Evolutionary conservation across 2,113 vertebrate species (phyloP), one percentile per base, ranked within the genome.

Genomic region (Mastomys natalensis): DNA sequence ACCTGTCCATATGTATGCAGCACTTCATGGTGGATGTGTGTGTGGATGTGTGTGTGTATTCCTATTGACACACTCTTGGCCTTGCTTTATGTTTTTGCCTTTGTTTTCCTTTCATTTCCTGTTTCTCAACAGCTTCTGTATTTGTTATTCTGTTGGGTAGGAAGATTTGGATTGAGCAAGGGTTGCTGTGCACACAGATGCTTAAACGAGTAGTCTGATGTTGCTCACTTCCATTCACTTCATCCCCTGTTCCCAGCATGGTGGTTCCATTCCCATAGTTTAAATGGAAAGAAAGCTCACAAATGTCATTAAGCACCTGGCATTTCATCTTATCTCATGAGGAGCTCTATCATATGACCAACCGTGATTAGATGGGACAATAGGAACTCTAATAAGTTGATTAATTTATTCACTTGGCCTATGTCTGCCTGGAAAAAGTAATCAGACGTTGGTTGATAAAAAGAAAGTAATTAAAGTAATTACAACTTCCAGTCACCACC

Each of bases 71-170:
- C 7, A 62, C 64, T 74, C 64, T 17, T 87, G 9, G 22, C 37
- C 84, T 40, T 45, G 51, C 37, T 93, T 89, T 55, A 48, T 66
- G 58, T 45, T 48, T 22, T 43, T 90, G 31, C 2, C 12, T 43
- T 62, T 78, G 34, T 85, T 92, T 92, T 76, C 24, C 17, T 90
- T 76, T 53, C 29, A 85, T 60, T 48, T 89, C 81, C 34, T 92
- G 60, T 81, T 89, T 88, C 29, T 80, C n/a, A 88, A 12, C 15
- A 58, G 48, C 72, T 90, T 92, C 76, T 89, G 68, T 60, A 74
- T 80, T 86, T 82, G 45, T 93, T 77, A 90, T 72, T 93, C 45
- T 92, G 77, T 86, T 64, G 62, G 0, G 93, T 72, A 96, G 78
- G 31, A 70, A 89, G 51, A 26, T 93, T 87, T 89, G 60, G 5